Evolutionary conservation across 1,140 invertebrate genomes (phyloP), one percentile per base, ranked within the genome.

Genomic region (Holotrichia oblita): DNA sequence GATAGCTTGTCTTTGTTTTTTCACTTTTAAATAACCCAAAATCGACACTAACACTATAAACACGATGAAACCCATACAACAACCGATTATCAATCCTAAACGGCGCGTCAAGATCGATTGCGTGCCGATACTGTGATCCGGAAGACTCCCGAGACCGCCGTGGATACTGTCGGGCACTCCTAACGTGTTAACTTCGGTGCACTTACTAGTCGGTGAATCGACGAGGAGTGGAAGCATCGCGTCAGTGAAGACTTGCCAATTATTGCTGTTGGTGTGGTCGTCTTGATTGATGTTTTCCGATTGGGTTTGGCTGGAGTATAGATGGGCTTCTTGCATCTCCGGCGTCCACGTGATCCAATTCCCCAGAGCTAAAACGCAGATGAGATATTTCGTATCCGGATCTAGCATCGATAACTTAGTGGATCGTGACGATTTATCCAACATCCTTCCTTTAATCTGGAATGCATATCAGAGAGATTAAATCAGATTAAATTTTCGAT

Each of bases 11-110:
- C 94, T 88, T 81, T 94, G 93, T 85, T 95, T 95, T 85, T 96
- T 95, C 79, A 95, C 91, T 85, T 96, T 95, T 80, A 96, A 91
- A 85, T 95, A 96, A 20, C 94, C 94, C n/a, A 96, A 88, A 34
- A 94, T 91, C 0, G 94, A 93, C 2, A 96, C 92, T 79, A 96
- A 89, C 0, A 95, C 91, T 20, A 97, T 89, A 83, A 97, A 95
- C 7, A 96, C 93, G 20, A 95, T 91, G 83, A 95, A 94, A 77
- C 94, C 95, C 90, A 96, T 92, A 80, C 93, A 94, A 83, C 93
- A 93, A 44, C 95, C 95, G 6, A 96, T 92, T 76, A 96, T 95
- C 44, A 97, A 90, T 20, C 95, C 95, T 17, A 97, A 87, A 77
- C 95, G 89, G 44, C 94, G 89, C 0, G 94, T 94, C 8, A 96